Base-by-base conservation (phyloP, 37 sponge, comb jelly and placozoan genomes). In the Mnemiopsis leidyi region DNA sequence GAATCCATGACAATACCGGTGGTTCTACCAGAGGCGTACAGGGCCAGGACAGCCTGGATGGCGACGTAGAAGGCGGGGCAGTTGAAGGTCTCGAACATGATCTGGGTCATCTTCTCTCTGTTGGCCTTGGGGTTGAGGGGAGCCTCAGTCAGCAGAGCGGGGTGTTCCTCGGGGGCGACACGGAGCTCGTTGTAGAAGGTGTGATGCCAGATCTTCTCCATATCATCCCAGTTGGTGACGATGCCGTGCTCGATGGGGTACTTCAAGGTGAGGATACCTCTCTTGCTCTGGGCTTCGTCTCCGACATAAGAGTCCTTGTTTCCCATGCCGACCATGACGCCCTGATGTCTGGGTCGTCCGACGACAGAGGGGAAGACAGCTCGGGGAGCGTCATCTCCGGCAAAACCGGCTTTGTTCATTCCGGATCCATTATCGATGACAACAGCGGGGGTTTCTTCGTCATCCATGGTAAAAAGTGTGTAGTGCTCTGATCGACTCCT, bases 191-290 rank as follows among this genome's bases (percentile, higher is more conserved):
- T 95, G 95, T 95, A 95, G 95, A 95, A 95, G 69, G 95, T 95
- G 94, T 95, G 95, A 94, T 95, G 95, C 95, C 95, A 95, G 95
- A 95, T 95, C 95, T 95, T 95, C 94, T 95, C 95, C 95, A 95
- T 95, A 82, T 95, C 95, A 82, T 95, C 95, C 95, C 95, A 95
- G 93, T 95, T 95, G 94, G 95, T 95, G 38, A 95, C 95, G 93
- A 95, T 95, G 0, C 95, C 95, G 94, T 95, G 95, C 95, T 95
- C 95, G 93, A 95, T 95, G 93, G 95, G 95, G 93, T 95, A 95
- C 93, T 95, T 95, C 29, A 95, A 93, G 94, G 95, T 95, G 48
- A 95, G 94, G 95, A 95, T 95, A 94, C 95, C 95, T 37, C 95
- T 92, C 85, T 95, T 95, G 94, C 95, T 95, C 94, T 95, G 95